Evolutionary conservation across 2,113 vertebrate species (phyloP), one percentile per base, ranked within the genome.

Genomic region (Catagonus wagneri): DNA sequence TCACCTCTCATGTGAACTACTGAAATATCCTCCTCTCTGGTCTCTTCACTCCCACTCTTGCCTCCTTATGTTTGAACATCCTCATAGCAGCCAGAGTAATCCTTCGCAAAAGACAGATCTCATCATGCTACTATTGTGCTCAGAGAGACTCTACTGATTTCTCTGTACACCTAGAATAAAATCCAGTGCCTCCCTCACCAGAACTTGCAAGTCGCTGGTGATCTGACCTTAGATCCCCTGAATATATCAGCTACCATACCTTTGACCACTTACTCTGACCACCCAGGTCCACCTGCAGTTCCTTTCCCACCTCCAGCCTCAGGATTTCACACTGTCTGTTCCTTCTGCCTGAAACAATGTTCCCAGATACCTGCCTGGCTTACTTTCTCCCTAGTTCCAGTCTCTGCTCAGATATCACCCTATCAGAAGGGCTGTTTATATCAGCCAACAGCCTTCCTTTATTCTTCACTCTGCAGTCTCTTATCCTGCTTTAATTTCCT

Each of bases 401-500:
- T 34, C 44, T 60, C 25, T 60, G 20, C 16, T 90, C 60, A 90
- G 75, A 11, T n/a, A 76, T 15, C 36, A n/a, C 34, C 23, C 15
- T 4, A 72, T 60, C 32, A 75, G 60, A 95, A 50, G 75, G 75
- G 44, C 15, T 25, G 7, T 66, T 84, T 84, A 23, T 19, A 6
- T 34, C 61, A 39, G 68, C 87, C 16, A 80, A 22, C 29, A 68
- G 39, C 25, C 32, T 74, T n/a, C 66, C 52, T 91, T 39, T 22
- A 54, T 39, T 68, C 2, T 74, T 68, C 25, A 69, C 4, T 27
- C n/a, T 52, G 27, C 29, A 63, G 5, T 16, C 68, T 75, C 39
- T 79, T 84, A 78, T 16, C 39, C n/a, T 71, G 14, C 54, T 93
- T 71, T 60, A 83, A 61, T 75, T 81, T 85, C 58, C 39, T 96